Evolutionary conservation across 2,888 invertebrate species (phyloP).

Genomic region (Acleris cristana): DNA sequence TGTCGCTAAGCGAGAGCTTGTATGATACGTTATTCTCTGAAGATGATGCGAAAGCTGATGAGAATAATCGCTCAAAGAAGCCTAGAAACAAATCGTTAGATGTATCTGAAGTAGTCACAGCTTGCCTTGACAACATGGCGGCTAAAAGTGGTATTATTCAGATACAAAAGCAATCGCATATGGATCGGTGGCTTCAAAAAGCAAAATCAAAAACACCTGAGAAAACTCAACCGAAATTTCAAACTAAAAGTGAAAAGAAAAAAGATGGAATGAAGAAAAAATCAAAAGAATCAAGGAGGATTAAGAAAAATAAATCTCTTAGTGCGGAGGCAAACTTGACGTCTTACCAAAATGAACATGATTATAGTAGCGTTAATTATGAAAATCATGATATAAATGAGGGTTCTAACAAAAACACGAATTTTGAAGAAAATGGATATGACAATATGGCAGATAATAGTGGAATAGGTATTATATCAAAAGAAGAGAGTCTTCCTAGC

Average conservation of each 20-base stretch:
- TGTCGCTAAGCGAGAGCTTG: constrained; percentile 76
- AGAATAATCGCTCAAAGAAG: constrained; percentile 57
- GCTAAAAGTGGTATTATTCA: constrained; percentile 78
- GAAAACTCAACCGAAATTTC: constrained; percentile 56
- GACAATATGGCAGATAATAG: constrained; percentile 38
- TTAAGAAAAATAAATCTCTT: constrained; percentile 54
- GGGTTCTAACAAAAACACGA: constrained; percentile 30
- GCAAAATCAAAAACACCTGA: constrained; percentile 80
- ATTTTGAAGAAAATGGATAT: constrained; percentile 39
- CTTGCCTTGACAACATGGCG: constrained; percentile 78
- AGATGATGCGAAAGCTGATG: constrained; percentile 64
- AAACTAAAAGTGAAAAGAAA: constrained; percentile 39
- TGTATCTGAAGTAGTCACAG: constrained; percentile 77
- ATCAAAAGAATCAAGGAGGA: constrained; percentile 20
- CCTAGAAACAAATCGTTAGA: constrained; percentile 67
- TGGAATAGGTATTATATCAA: constrained; percentile 46
- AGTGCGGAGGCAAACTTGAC: constrained; percentile 42
- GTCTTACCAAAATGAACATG: constrained; percentile 57
- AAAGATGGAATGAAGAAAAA: constrained; percentile 36
- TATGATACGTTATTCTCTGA: constrained; percentile 77
- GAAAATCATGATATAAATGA: constrained; percentile 34
- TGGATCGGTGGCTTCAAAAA: constrained; percentile 80
- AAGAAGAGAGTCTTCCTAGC: constrained; percentile 47
- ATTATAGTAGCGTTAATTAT: constrained; percentile 50
- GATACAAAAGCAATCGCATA: constrained; percentile 78